Percentiles rank a stretch among this genome's conserved stretches.
Conservation (phyloP, 2,113 vertebrate genomes). For the Ibidorhyncha struthersii region DNA sequence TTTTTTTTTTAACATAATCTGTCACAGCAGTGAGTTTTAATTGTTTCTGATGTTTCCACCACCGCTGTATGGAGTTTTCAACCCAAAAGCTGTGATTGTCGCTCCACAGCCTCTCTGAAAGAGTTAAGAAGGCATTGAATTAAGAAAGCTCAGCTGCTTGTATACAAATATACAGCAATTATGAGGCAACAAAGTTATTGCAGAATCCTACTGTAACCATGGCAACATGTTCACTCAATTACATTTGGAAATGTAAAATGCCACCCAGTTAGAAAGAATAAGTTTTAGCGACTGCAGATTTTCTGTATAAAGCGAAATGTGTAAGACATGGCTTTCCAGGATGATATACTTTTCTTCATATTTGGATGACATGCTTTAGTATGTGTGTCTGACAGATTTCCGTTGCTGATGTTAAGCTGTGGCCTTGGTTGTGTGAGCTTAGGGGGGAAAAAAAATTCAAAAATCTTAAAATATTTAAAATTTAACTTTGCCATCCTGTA, state of each 20-base stretch:
- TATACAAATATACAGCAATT: conserved; percentile 66
- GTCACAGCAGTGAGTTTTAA: background rate
- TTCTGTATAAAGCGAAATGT: background rate
- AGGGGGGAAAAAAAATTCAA: background rate
- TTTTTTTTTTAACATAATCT: background rate
- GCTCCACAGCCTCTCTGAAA: background rate
- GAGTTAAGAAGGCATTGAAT: conserved; percentile 53
- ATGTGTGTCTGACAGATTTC: background rate
- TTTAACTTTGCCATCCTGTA: background rate
- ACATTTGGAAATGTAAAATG: conserved; percentile 69
- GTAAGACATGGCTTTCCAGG: conserved; percentile 17
- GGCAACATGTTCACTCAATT: conserved; percentile 63
- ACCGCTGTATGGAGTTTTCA: background rate
- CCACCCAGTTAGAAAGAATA: conserved; percentile 68
- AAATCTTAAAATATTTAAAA: background rate
- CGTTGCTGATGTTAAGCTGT: fast-evolving
- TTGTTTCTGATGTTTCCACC: background rate
- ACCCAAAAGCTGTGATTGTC: background rate
- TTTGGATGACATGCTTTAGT: background rate
- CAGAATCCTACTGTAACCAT: conserved; percentile 60
- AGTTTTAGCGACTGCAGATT: conserved; percentile 48
- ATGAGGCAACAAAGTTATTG: conserved; percentile 70
- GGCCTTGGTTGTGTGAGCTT: background rate
- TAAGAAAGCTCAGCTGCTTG: conserved; percentile 68
- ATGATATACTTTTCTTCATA: background rate